phyloP scores from a whole-genome alignment of 2,113 vertebrate species.

The Leptosomus discolor region DNA sequence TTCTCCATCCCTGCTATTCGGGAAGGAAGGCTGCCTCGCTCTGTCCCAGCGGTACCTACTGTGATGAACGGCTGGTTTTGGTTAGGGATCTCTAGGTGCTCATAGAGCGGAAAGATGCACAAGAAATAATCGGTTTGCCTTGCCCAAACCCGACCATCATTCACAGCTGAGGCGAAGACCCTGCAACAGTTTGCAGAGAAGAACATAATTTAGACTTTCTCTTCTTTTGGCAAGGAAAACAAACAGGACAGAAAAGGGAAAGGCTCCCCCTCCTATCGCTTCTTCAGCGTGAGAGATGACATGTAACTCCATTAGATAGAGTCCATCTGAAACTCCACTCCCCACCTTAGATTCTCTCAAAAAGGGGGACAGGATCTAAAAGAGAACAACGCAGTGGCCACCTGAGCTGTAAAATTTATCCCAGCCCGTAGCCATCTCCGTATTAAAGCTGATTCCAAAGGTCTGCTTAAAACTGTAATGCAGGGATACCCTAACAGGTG shows the following conservation, averaged over 20 bases:
- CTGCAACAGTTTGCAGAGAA: background rate
- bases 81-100: background rate
- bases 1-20: background rate
- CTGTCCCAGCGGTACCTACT: background rate
- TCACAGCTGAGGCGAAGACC: background rate
- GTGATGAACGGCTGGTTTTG: background rate
- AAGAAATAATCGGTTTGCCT: background rate
- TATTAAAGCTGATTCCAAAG: slow-evolving; percentile 18
- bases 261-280: background rate
- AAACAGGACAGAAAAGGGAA: background rate
- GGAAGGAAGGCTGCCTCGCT: background rate
- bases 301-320: background rate
- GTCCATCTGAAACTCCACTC: background rate
- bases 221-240: background rate
- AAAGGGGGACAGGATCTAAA: background rate
- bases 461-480: background rate
- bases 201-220: background rate
- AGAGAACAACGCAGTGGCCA: background rate
- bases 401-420: background rate
- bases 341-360: background rate
- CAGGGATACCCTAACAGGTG: background rate
- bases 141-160: background rate
- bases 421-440: background rate
- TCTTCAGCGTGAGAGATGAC: background rate
- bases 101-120: background rate